phyloP scores from a whole-genome alignment of 2,888 invertebrate species.

The Phlogophora meticulosa region DNA sequence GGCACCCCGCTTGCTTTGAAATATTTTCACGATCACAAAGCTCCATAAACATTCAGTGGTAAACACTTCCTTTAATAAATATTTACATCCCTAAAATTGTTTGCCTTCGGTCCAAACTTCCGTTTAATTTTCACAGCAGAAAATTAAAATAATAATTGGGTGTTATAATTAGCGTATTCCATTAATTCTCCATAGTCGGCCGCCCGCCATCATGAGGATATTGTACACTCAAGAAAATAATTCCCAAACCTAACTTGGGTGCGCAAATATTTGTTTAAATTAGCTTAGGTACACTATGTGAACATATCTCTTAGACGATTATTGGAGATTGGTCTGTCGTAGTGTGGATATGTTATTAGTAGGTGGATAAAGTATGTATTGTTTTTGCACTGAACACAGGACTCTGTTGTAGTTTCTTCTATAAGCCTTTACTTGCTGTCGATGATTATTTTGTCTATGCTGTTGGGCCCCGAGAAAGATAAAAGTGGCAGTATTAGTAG shows the following conservation, averaged over 20 bases:
- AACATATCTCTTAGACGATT: slow-evolving; percentile 4
- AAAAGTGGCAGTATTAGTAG: no score
- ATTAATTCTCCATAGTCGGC: not conserved
- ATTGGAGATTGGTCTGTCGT: slow-evolving; percentile 12
- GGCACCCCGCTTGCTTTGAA: no score
- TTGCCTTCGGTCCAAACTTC: not conserved
- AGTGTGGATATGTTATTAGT: slow-evolving; percentile 5
- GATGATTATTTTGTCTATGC: no score
- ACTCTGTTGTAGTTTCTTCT: not conserved
- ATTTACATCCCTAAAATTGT: not conserved
- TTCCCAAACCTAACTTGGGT: not conserved
- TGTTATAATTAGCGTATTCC: not conserved
- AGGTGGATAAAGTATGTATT: not conserved
- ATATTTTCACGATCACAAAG: not conserved
- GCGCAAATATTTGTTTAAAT: slow-evolving; percentile 16
- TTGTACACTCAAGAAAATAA: slow-evolving; percentile 11
- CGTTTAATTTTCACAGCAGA: not conserved
- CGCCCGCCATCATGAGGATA: not conserved
- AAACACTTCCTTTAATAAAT: not conserved
- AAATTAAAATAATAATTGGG: slow-evolving; percentile 17
- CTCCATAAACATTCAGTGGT: not conserved
- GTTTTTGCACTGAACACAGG: no score
- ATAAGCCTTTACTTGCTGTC: no score
- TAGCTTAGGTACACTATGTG: slow-evolving; percentile 7
- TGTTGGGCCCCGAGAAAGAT: no score